phyloP scores from a whole-genome alignment of 2,888 invertebrate genomes.

The Encarsia formosa region DNA sequence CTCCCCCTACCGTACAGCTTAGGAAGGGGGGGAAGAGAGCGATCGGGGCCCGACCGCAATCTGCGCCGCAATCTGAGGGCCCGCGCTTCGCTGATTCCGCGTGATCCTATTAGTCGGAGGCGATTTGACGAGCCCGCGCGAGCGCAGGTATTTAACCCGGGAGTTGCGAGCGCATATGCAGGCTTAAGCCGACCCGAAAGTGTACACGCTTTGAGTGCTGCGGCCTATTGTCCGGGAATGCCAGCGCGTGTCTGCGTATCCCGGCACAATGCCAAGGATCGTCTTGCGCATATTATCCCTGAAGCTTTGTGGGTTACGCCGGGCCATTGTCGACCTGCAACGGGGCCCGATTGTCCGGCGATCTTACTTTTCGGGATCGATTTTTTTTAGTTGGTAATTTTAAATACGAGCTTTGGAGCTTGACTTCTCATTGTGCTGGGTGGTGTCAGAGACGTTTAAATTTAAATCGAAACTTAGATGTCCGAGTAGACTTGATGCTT shows the following conservation, averaged over 20 bases:
- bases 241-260: not conserved
- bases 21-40: no score
- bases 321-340: no score
- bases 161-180: not conserved
- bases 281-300: constrained; percentile 14
- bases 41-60: constrained; percentile 39
- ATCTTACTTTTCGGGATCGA: no score
- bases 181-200: not conserved
- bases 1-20: no score
- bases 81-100: constrained; percentile 44
- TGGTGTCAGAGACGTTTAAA: no score
- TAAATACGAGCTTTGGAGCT: no score
- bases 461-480: no score
- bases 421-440: no score
- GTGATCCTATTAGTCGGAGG: constrained; percentile 47
- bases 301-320: no score
- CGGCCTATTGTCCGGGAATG: not conserved
- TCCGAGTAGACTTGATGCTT: no score
- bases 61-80: constrained; percentile 42
- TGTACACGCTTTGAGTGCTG: not conserved
- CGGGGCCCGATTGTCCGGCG: no score
- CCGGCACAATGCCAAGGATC: constrained; percentile 7
- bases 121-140: constrained; percentile 36
- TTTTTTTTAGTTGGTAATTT: no score
- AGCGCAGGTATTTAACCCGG: constrained; percentile 33